Evolutionary conservation across 2,888 invertebrate species (phyloP), one percentile per base, ranked within the genome.

Genomic region (Drosophila koepferae): DNA sequence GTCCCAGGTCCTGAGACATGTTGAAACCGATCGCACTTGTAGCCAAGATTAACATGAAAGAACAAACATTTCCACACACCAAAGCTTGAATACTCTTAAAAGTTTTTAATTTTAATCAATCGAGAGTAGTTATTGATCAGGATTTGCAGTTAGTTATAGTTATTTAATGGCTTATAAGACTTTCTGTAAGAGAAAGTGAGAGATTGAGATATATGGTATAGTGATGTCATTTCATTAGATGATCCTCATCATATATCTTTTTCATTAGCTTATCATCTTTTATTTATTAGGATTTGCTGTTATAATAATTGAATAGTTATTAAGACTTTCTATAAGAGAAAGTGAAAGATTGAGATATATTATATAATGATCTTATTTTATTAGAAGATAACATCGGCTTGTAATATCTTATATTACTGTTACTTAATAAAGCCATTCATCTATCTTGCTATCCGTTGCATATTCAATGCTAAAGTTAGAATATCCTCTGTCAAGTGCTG

Each of bases 1-100:
- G 41, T n/a, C n/a, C 41, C 41, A 41, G 71, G 78, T 90, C 85
- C 81, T 90, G 75, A 28, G 62, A 65, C 79, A 74, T 73, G 88
- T 77, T 81, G 90, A 82, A 89, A 90, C 74, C 59, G 90, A 85
- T 75, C 81, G 70, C 48, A 23, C 34, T 44, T 41, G 55, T 31
- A 41, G 55, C 31, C 41, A 41, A 41, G 41, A 16, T 23, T 14
- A 38, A n/a, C 31, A 38, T 10, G 20, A 20, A 20, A 16, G 20
- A 44, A n/a, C 1, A 16, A 1, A 5, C 0, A 23, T 2, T 34
- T 36, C 6, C 20, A 3, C 20, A 36, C 6, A 20, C 2, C 58
- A 36, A 34, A 23, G 3, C 3, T 12, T 3, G 2, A 36, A 44
- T 44, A 23, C 58, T 16, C 44, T 58, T 44, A 40, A 40, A 16